Base-by-base conservation (phyloP, 2,888 invertebrate genomes). In the Prenolepis imparis region DNA sequence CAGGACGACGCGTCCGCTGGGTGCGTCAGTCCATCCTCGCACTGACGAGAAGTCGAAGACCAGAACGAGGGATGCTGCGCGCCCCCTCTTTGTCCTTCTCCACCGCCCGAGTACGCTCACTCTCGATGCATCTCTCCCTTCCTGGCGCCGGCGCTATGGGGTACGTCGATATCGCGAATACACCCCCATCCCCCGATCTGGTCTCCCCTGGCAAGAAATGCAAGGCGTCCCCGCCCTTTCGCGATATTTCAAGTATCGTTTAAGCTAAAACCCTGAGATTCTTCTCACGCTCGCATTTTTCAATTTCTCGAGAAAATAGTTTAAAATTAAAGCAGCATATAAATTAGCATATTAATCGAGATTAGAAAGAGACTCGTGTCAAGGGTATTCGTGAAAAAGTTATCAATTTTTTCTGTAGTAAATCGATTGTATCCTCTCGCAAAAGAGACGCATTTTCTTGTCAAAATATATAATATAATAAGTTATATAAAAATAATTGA, bases 91-190 rank as follows among this genome's bases (percentile, higher is more conserved):
- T 68, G 82, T 84, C 85, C 74, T 75, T 68, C 84, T 82, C 73
- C 85, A 75, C 74, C 85, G n/a, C 5, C 36, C 36, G n/a, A 24
- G 24, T 66, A 8, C n/a, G 39, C 11, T 1, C 85, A 2, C 80
- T 32, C 77, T 59, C 48, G 63, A 28, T 55, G n/a, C 28, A 24
- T 67, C 66, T 61, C 72, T 77, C 84, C 84, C 80, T 83, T 82
- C 83, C 73, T 85, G 77, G 94, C 94, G 94, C 94, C 94, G 94
- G 94, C 94, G 94, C 94, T 82, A 90, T 84, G 84, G 82, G 80
- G 82, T 88, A 91, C 93, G 94, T 94, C 93, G 92, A 94, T 94
- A 94, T 92, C 86, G 82, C 86, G 87, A 86, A 88, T 89, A 87
- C 86, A 84, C 80, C 82, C 84, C 36, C 5, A 5, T 84, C 70